Conservation (phyloP, 1,140 invertebrate species). For the Drosophila fuyamai region DNA sequence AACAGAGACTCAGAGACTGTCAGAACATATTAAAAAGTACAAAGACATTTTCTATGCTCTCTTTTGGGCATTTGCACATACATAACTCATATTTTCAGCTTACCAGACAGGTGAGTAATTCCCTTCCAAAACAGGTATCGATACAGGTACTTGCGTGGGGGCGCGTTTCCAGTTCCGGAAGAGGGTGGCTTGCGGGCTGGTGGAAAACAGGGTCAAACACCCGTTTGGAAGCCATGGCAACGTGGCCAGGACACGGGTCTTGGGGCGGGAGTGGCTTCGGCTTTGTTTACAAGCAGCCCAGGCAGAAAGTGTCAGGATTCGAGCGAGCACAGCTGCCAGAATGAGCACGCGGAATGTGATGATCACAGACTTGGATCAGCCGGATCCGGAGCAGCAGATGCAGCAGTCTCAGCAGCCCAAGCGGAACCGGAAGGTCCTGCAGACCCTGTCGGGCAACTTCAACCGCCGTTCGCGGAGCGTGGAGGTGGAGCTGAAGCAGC, state of each 20-base stretch:
- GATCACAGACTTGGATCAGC: constrained; percentile 74
- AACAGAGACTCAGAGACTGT: too few species aligned
- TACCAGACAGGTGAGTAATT: neutral
- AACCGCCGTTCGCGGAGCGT: constrained; percentile 72
- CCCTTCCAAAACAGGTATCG: neutral
- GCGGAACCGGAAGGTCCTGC: constrained; percentile 64
- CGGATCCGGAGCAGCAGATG: constrained; percentile 40
- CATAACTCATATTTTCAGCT: too few species aligned
- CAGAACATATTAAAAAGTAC: too few species aligned
- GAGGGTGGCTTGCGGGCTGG: constrained; percentile 15
- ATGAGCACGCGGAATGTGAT: constrained; percentile 52
- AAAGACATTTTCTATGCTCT: too few species aligned
- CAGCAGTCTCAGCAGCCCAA: constrained; percentile 30
- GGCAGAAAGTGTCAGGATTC: constrained; percentile 41
- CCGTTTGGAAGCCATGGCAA: constrained; percentile 45
- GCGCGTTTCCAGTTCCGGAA: neutral
- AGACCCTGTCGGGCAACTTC: constrained; percentile 78
- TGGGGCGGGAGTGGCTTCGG: constrained; percentile 23
- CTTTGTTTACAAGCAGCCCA: constrained; percentile 56
- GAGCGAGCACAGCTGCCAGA: constrained; percentile 13
- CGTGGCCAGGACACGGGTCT: constrained; percentile 17
- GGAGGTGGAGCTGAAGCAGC: constrained; percentile 48
- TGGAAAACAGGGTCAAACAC: constrained; percentile 64
- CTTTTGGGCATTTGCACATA: too few species aligned
- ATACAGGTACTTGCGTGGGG: constrained; percentile 1